phyloP scores from a whole-genome alignment of 2,797 vertebrate genomes.

The Diplodus puntazzo region DNA sequence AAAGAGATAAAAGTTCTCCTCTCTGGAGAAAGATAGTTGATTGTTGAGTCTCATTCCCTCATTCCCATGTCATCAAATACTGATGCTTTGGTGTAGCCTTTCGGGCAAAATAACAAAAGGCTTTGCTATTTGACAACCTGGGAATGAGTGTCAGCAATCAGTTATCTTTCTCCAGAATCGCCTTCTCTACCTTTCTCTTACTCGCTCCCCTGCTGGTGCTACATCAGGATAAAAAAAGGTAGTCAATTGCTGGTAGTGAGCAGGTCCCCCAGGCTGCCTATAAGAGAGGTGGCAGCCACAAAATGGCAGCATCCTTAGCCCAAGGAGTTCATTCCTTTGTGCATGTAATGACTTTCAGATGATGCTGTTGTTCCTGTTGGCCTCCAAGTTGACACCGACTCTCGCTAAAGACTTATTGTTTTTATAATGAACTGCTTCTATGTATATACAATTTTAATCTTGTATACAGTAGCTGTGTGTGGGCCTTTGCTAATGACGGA shows the following conservation, averaged over 20 bases:
- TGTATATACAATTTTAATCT: slow-evolving; percentile 18
- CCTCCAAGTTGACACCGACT: background rate
- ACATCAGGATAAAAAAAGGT: background rate
- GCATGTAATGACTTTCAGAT: slow-evolving; percentile 2
- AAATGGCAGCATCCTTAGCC: slow-evolving; percentile 30
- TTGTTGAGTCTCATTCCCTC: too few relatives aligned
- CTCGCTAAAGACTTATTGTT: slow-evolving; percentile 10
- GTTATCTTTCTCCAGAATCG: too few relatives aligned
- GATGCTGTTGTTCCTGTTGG: slow-evolving; percentile 9
- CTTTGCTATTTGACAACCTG: too few relatives aligned
- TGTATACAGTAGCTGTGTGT: slow-evolving; percentile 38
- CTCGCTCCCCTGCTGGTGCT: background rate
- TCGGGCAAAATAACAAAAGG: too few relatives aligned
- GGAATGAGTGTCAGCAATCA: too few relatives aligned
- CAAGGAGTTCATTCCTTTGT: slow-evolving; percentile 7
- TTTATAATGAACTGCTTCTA: slow-evolving; percentile 25
- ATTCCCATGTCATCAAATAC: too few relatives aligned
- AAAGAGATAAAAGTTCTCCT: too few relatives aligned
- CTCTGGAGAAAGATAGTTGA: too few relatives aligned
- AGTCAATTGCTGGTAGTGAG: slow-evolving; percentile 11
- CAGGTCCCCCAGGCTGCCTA: background rate
- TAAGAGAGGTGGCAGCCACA: slow-evolving; percentile 9
- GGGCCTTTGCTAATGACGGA: slow-evolving; percentile 36
- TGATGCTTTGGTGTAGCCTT: too few relatives aligned
- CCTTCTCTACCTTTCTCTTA: background rate